Evolutionary conservation across 1,140 invertebrate genomes (phyloP), one percentile per base, ranked within the genome.

Genomic region (Neelides sp.): DNA sequence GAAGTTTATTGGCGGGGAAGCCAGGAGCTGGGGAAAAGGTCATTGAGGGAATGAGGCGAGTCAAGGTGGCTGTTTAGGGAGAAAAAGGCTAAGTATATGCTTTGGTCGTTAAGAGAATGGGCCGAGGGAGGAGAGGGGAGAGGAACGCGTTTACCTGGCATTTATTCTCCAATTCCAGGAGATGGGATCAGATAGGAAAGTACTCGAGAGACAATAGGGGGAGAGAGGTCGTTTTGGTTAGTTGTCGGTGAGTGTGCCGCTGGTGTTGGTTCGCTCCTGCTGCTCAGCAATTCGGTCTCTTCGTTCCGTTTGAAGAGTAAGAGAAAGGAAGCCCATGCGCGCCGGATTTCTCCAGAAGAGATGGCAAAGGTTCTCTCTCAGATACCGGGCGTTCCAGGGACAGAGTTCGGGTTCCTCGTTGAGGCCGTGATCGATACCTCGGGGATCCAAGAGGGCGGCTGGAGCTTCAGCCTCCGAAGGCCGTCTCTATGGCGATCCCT

Each of bases 401-500:
- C n/a, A n/a, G n/a, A n/a, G n/a, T n/a, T 13, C 46, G 8, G 10
- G 12, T 4, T 46, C 13, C 22, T 20, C 24, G 28, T 10, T 26
- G 23, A 23, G 43, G 27, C 22, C 43, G 52, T 58, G 53, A 61
- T 61, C 59, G 55, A 61, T 61, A 60, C 57, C 53, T 48, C 36
- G 52, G 49, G 53, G 50, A 59, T 52, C 46, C 57, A 53, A 52
- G 57, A 52, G 51, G 53, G 53, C 44, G 57, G 58, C 52, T 26
- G 20, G 30, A 35, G 3, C 19, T 41, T 57, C 55, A 56, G 54
- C 55, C 48, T 61, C 59, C 59, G 55, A 61, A 61, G 59, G 59
- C 55, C 59, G 59, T 61, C 52, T 61, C 59, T 49, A 44, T 52
- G 59, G 53, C 46, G 40, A 57, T 61, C 41, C 24, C 10, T 50